Percentiles rank a stretch among this genome's conserved stretches.
These are phyloP conservation scores for Leucophenga varia DNA, from an alignment of 1,140 invertebrate species.

Conservation along the genomic window DNA sequence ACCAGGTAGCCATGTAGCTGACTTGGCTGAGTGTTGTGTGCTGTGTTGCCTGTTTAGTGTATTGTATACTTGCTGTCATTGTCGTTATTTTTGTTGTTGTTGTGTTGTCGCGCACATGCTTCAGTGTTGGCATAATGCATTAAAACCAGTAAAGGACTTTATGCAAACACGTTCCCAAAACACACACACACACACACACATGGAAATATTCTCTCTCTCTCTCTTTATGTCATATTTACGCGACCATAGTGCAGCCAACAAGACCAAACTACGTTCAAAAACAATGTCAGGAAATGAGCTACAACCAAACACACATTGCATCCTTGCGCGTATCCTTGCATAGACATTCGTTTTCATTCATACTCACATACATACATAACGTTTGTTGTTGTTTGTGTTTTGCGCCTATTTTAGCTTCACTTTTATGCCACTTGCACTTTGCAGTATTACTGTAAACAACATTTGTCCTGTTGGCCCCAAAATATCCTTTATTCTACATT, in stretches of 20 bases:
- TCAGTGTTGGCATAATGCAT: constrained; percentile 41
- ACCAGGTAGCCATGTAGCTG: too few species aligned
- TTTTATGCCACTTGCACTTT: constrained; percentile 50
- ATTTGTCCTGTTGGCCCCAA: neutral
- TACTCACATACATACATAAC: neutral
- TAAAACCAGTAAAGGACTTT: constrained; percentile 39
- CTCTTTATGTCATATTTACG: too few species aligned
- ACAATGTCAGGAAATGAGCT: constrained; percentile 50
- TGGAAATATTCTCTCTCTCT: too few species aligned
- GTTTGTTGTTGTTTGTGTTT: constrained; percentile 23
- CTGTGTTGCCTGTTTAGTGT: too few species aligned
- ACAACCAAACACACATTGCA: constrained; percentile 30
- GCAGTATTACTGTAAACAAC: too few species aligned
- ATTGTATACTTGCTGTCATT: constrained; percentile 23
- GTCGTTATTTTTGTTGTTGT: neutral
- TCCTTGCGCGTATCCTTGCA: constrained; percentile 6
- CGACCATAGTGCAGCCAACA: too few species aligned
- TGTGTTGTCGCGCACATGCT: neutral
- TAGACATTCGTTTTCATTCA: constrained; percentile 31
- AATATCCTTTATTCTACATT: too few species aligned
- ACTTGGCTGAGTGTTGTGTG: too few species aligned
- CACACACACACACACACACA: constrained; percentile 14
- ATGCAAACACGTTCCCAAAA: constrained; percentile 34
- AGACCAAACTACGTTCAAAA: constrained; percentile 21
- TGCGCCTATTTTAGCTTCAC: constrained; percentile 33